These are phyloP conservation scores for Papilio gigon DNA, from an alignment of 2,888 invertebrate genomes.

Conservation along the genomic window DNA sequence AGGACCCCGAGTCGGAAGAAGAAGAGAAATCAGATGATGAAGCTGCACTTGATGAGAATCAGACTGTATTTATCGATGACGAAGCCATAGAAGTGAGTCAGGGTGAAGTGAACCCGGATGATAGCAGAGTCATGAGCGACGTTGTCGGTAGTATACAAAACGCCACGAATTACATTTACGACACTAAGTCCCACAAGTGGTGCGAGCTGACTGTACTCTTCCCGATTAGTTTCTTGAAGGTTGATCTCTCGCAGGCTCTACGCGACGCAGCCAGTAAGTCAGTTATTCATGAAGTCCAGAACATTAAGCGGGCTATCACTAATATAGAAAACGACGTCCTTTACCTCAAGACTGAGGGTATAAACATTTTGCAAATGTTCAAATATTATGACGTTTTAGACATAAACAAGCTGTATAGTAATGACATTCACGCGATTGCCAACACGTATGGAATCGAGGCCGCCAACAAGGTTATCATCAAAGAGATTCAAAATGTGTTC, in stretches of 20 bases:
- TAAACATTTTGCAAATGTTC: constrained; percentile 95
- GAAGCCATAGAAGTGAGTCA: constrained; percentile 54
- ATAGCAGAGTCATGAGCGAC: constrained; percentile 64
- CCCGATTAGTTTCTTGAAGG: constrained; percentile 72
- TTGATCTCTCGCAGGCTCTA: constrained; percentile 90
- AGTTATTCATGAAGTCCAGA: constrained; percentile 89
- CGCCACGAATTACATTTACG: constrained; percentile 87
- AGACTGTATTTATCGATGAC: constrained; percentile 58
- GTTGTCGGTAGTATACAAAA: constrained; percentile 70
- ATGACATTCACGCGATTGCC: constrained; percentile 96
- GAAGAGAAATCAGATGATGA: constrained; percentile 81
- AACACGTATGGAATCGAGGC: constrained; percentile 98
- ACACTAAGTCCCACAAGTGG: constrained; percentile 90
- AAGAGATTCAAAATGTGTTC: constrained; percentile 98
- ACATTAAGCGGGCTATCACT: constrained; percentile 93
- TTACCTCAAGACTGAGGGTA: constrained; percentile 95
- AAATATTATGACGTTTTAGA: constrained; percentile 90
- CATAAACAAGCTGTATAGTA: constrained; percentile 92
- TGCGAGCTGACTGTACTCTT: constrained; percentile 90
- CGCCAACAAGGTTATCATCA: constrained; percentile 93
- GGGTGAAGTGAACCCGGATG: constrained; percentile 56
- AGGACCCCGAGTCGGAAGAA: constrained; percentile 84
- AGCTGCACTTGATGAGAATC: constrained; percentile 61
- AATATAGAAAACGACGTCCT: constrained; percentile 85
- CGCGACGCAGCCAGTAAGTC: constrained; percentile 86